Percentiles rank a stretch among this genome's conserved stretches.
These are phyloP conservation scores for Mormyrus iriodes DNA, from an alignment of 2,113 vertebrate species.

Conservation along the genomic window DNA sequence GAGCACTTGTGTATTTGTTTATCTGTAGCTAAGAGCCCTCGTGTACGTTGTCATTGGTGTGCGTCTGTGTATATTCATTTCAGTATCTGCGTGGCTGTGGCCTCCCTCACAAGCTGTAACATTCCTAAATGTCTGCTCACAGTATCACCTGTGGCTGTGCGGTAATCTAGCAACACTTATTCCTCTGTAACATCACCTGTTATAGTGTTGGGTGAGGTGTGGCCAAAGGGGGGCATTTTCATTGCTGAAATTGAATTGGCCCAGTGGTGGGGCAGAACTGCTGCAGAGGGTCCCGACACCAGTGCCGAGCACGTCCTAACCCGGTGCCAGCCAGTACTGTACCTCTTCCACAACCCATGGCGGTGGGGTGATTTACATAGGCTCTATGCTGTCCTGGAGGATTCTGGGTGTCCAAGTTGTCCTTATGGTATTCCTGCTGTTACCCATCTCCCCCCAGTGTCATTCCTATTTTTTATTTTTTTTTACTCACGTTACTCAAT, in stretches of 20 bases:
- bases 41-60: not conserved
- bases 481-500: not conserved
- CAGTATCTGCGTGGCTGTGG: not conserved
- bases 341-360: not conserved
- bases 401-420: too few species aligned
- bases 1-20: not conserved
- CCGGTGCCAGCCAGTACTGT: not conserved
- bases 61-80: not conserved
- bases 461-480: slow-evolving; percentile 26
- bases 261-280: not conserved
- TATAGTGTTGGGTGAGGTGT: not conserved
- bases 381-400: too few species aligned
- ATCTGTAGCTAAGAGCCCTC: not conserved
- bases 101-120: not conserved
- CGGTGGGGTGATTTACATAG: not conserved
- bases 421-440: too few species aligned
- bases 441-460: not conserved
- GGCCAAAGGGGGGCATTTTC: not conserved
- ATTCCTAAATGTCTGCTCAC: not conserved
- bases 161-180: not conserved
- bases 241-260: not conserved
- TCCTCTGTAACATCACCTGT: not conserved
- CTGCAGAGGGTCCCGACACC: not conserved
- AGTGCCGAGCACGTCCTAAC: not conserved
- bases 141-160: not conserved